phyloP scores from a whole-genome alignment of 2,797 vertebrate species.

The Cryptoblepharus egeriae region DNA sequence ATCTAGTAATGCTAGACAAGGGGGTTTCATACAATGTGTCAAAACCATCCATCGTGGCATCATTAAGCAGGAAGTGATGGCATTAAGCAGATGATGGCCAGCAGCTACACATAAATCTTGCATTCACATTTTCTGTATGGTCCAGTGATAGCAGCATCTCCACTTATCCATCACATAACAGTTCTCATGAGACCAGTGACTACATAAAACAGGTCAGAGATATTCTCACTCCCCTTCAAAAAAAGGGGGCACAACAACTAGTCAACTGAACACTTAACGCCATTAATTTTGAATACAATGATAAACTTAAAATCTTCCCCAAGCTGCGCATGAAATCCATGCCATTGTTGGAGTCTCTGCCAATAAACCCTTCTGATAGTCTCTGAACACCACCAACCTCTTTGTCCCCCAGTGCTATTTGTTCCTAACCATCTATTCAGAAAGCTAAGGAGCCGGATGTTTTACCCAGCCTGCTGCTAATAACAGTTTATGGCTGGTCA shows the following conservation, averaged over 20 bases:
- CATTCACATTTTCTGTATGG: no score
- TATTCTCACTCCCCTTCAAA: no score
- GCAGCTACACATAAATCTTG: no score
- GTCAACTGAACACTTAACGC: background rate
- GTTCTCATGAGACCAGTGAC: no score
- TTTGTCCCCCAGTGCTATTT: background rate
- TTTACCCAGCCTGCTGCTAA: constrained; percentile 30
- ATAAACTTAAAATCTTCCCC: background rate
- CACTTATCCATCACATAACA: no score
- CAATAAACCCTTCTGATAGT: background rate
- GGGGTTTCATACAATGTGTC: no score
- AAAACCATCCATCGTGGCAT: no score
- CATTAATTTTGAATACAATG: background rate
- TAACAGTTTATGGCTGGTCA: background rate
- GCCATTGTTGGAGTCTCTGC: background rate
- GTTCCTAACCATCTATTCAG: background rate
- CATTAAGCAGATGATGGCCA: no score
- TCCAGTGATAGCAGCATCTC: no score
- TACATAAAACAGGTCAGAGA: no score
- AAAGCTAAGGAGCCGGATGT: background rate
- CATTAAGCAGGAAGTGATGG: no score
- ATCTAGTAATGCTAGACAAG: no score
- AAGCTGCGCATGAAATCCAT: background rate
- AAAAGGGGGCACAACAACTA: background rate
- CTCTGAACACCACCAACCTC: background rate